A percentile compares a stretch with the other conserved stretches of the same genome.
These are phyloP conservation scores for Danio aesculapii DNA, from an alignment of 2,797 vertebrate genomes.

Conservation along the genomic window DNA sequence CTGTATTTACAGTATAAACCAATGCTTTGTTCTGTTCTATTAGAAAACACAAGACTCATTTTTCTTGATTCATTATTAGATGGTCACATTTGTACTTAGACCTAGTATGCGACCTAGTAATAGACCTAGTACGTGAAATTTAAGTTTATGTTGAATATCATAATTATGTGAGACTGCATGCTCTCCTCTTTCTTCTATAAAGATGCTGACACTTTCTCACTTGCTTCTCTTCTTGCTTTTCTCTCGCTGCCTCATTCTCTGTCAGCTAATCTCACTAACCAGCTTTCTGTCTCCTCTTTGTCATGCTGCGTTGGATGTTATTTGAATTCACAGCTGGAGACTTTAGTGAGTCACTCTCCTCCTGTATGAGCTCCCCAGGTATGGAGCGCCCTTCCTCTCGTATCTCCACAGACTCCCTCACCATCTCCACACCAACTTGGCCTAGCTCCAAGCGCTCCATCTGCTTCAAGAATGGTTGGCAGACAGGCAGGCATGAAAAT, in stretches of 20 bases:
- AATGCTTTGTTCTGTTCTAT: not conserved
- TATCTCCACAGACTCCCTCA: conserved; percentile 70
- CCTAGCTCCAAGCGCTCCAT: conserved; percentile 82
- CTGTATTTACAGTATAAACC: not conserved
- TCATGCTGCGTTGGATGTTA: conserved; percentile 91
- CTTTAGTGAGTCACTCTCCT: conserved; percentile 88
- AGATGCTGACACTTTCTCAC: conserved; percentile 65
- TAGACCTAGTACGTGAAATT: not conserved
- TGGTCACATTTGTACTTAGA: not conserved
- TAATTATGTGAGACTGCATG: conserved; percentile 54
- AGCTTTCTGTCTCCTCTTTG: conserved; percentile 86
- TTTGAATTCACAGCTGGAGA: conserved; percentile 90
- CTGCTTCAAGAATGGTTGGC: conserved; percentile 89
- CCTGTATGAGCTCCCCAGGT: conserved; percentile 87
- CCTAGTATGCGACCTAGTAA: no score
- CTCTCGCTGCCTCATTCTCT: conserved; percentile 63
- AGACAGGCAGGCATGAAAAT: conserved; percentile 82
- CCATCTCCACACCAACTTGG: conserved; percentile 61
- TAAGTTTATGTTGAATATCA: not conserved
- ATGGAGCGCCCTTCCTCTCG: conserved; percentile 78
- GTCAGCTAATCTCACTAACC: conserved; percentile 80
- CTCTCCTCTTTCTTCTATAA: conserved; percentile 47
- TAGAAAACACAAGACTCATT: not conserved
- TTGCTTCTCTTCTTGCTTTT: conserved; percentile 61
- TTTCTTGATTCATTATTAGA: conserved; percentile 9